phyloP scores from a whole-genome alignment of 2,113 vertebrate genomes.

The Perccottus glenii region DNA sequence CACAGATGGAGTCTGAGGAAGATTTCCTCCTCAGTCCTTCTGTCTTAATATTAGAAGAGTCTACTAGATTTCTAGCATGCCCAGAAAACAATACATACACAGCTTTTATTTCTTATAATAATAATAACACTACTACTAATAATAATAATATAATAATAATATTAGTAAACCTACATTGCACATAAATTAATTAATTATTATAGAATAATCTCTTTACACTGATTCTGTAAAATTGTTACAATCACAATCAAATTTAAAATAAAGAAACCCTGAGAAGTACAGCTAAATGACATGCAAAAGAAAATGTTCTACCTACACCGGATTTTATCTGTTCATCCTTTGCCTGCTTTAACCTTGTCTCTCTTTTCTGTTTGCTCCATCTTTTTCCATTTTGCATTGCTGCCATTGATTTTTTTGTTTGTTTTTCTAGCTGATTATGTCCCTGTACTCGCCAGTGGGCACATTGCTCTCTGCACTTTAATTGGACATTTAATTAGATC shows the following conservation, averaged over 20 bases:
- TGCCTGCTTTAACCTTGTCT: constrained; percentile 36
- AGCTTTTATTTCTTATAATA: too few relatives aligned
- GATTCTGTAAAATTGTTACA: too few relatives aligned
- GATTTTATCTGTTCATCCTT: constrained; percentile 42
- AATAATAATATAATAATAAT: too few relatives aligned
- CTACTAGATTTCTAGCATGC: background rate
- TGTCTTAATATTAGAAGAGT: constrained; percentile 16
- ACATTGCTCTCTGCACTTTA: constrained; percentile 82
- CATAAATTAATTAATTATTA: too few relatives aligned
- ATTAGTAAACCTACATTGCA: too few relatives aligned
- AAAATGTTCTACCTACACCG: background rate
- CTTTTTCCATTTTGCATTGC: constrained; percentile 57
- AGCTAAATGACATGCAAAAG: background rate
- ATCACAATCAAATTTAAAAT: too few relatives aligned
- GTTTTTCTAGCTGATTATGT: constrained; percentile 83
- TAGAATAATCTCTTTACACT: too few relatives aligned
- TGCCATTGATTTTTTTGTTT: constrained; percentile 83
- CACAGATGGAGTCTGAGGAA: constrained; percentile 71
- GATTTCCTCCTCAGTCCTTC: constrained; percentile 33
- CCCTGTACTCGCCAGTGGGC: constrained; percentile 78
- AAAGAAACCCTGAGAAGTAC: too few relatives aligned
- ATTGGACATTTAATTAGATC: constrained; percentile 88
- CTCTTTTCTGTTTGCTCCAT: constrained; percentile 48
- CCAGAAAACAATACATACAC: too few relatives aligned
- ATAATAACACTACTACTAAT: too few relatives aligned